phyloP scores from a whole-genome alignment of 2,797 vertebrate species.

The Numenius phaeopus region DNA sequence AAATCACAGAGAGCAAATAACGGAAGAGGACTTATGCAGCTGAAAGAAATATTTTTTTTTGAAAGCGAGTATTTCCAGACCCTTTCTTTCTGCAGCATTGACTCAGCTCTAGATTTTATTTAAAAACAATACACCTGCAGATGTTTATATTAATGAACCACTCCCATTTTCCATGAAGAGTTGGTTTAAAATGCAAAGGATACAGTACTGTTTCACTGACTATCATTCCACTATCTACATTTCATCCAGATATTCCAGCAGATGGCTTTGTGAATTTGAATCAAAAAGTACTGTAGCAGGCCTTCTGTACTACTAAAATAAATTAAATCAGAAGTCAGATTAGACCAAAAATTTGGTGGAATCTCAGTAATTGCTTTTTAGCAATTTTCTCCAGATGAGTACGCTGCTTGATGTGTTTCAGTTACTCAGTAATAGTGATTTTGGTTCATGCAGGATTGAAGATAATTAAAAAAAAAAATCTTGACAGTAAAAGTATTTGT shows the following conservation, averaged over 20 bases:
- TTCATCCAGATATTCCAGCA: background rate
- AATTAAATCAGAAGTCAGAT: background rate
- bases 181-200: background rate
- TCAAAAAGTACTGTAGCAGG: background rate
- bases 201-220: background rate
- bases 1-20: background rate
- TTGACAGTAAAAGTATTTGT: background rate
- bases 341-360: background rate
- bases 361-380: background rate
- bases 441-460: background rate
- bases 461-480: background rate
- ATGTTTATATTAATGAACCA: background rate
- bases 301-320: background rate
- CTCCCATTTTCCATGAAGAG: background rate
- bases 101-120: background rate
- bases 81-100: background rate
- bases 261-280: background rate
- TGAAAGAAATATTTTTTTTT: background rate
- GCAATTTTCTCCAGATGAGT: background rate
- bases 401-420: background rate
- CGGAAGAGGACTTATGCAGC: rapidly evolving
- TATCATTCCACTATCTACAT: background rate
- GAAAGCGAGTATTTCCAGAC: background rate
- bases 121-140: background rate
- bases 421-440: background rate